Base-by-base conservation (phyloP, 2,888 invertebrate species). In the Allygus modestus region DNA sequence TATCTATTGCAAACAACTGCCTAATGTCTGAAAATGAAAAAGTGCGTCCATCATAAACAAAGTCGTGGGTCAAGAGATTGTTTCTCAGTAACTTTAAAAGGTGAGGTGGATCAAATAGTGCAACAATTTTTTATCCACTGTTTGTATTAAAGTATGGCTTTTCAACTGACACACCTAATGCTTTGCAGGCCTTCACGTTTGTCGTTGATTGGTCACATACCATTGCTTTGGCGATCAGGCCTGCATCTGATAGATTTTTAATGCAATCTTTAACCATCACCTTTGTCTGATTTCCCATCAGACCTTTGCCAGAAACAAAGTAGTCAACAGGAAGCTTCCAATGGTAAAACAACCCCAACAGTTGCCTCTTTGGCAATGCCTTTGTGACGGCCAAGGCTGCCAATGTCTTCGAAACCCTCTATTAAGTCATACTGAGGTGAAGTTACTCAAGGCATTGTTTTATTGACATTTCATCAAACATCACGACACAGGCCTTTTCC, bases 241-340 rank as follows among this genome's bases (percentile, higher is more conserved):
- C 88, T 37, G 81, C 46, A 43, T 46, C 77, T 31, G 81, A 23
- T 23, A 87, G 54, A 12, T 58, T 83, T 41, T 58, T 73, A 20
- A 88, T 83, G 69, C 81, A 82, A 41, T 83, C 84, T 61, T 81
- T 77, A 17, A 88, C 84, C 33, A 88, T 77, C 26, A 79, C n/a
- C 2, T 28, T 54, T 26, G 87, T 84, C 9, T 84, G n/a, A 31
- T 41, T 69, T 17, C 85, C 84, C 43, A 9, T 51, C 12, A 86
- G 84, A 26, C 85, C 84, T 31, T 85, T 85, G 65, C 83, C 37
- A 15, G 86, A 85, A 31, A 88, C 73, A 83, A 85, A 87, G 85
- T 87, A 88, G 46, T 85, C 81, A n/a, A 88, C 81, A 1, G 87
- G 87, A 65, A 88, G 87, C 77, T 87, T 87, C 88, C 88, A 88